Evolutionary conservation across 1,140 invertebrate genomes (phyloP), one percentile per base, ranked within the genome.

Genomic region (Panonychus citri): DNA sequence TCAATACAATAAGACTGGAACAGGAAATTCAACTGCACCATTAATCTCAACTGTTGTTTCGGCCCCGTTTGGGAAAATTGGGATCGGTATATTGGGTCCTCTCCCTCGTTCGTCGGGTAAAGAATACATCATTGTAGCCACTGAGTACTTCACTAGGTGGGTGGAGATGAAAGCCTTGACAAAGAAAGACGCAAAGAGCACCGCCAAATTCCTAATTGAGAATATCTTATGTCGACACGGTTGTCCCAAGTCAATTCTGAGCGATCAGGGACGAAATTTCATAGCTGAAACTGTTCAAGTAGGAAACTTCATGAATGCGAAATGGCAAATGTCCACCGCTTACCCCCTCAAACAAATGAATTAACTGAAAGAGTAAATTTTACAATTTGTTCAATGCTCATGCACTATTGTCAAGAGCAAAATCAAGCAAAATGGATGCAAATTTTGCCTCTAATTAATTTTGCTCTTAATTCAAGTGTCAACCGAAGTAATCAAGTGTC

Each of bases 261-360:
- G 27, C 34, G 52, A 53, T 34, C 52, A 27, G 15, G 52, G 52
- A 10, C 19, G 25, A 4, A 51, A 30, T 51, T 50, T 50, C 25
- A 13, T 50, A 5, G 10, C 21, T 3, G 10, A 21, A 4, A 17
- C 19, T 4, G 17, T 43, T 7, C 5, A 43, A 43, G 17, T 7
- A 21, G 19, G 7, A 15, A 24, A 43, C 17, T 43, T 43, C 17
- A 43, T 43, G 42, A 21, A 21, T 5, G 5, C 42, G 17, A 43
- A 43, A 43, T 43, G 42, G 42, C 15, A 43, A 43, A 4, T 55
- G 10, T 40, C 61, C 13, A 30, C 39, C 12, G 8, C 52, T 19
- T 58, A 58, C 26, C 57, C 37, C 57, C 61, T 37, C 39, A 62
- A 39, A 59, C 63, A 1, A 63, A 64, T 26, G 64, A 60, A 3